Evolutionary conservation across 2,888 invertebrate species (phyloP).

Genomic region (Cryptus viduatorius): DNA sequence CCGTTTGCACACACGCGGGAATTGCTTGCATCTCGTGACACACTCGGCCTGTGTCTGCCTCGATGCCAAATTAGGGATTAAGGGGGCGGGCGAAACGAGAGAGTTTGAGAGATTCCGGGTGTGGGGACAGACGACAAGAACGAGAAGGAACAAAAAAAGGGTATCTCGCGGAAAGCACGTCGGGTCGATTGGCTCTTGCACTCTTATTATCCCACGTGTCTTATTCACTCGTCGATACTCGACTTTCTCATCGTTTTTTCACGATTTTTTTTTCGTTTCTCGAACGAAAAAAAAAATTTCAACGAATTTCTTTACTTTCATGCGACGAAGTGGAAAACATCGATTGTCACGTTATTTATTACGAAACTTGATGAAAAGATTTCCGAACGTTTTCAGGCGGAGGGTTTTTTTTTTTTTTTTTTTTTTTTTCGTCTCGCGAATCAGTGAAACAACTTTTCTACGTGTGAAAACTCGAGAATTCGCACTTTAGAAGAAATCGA

Average conservation of each 20-base stretch:
- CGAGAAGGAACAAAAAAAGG: background rate
- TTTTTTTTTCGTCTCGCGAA: background rate
- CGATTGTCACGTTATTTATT: constrained; percentile 1
- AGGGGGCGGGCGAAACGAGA: background rate
- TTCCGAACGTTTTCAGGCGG: background rate
- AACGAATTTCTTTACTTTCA: background rate
- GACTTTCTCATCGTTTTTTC: background rate
- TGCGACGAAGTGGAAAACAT: background rate
- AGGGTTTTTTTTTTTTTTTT: background rate
- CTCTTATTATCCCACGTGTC: constrained; percentile 30
- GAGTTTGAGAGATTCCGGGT: background rate
- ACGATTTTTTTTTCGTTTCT: background rate
- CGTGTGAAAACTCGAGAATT: no score
- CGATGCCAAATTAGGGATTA: constrained; percentile 22
- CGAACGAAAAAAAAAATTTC: constrained; percentile 11
- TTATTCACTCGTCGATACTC: background rate
- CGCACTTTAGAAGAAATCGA: no score
- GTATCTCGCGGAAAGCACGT: background rate
- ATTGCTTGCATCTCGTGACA: background rate
- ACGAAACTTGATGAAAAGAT: no score
- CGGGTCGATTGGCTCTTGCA: constrained; percentile 19
- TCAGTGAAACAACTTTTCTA: background rate
- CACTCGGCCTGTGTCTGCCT: background rate
- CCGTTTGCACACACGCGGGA: no score
- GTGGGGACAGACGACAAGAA: background rate